Base-by-base conservation (phyloP, 1,140 invertebrate genomes). In the Megathymus violae region DNA sequence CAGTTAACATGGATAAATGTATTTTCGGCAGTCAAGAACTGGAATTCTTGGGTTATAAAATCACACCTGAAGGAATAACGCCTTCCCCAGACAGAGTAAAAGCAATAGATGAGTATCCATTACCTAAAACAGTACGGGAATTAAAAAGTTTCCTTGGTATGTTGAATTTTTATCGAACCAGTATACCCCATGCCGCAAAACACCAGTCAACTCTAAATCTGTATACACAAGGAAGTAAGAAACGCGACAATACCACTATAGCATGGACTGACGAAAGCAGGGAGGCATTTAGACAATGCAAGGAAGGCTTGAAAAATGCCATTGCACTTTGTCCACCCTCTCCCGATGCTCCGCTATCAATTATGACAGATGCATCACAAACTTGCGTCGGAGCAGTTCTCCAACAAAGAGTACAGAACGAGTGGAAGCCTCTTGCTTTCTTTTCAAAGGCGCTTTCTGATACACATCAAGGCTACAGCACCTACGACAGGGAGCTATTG, bases 341-440 rank as follows among this genome's bases (percentile, higher is more conserved):
- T 10, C 4, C 41, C 5, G 7, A 17, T 15, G 41, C 41, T 17
- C 41, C 41, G 5, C 41, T 43, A 16, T 43, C 41, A 17, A 43
- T 43, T 17, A 43, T 43, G 41, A 43, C 41, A 14, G 41, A 43
- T 10, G 41, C 41, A 43, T 43, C 41, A 17, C 41, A 43, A 15
- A 43, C 41, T 9, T 14, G 13, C 10, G 41, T 43, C 41, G 41
- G 41, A 43, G 41, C 41, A 14, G 41, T 43, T 10, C 41, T 43
- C 15, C 41, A 43, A 43, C 41, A 43, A 17, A 14, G 10, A 4
- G 10, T 43, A 43, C 13, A 43, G 13, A 43, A 43, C 41, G 15
- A 43, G 41, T 43, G 41, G 41, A 43, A 43, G 16, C 41, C 41
- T 43, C 16, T n/a, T n/a, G n/a, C n/a, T n/a, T n/a, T 43, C 41